Evolutionary conservation across 2,113 vertebrate species (phyloP).

Genomic region (Parus major): DNA sequence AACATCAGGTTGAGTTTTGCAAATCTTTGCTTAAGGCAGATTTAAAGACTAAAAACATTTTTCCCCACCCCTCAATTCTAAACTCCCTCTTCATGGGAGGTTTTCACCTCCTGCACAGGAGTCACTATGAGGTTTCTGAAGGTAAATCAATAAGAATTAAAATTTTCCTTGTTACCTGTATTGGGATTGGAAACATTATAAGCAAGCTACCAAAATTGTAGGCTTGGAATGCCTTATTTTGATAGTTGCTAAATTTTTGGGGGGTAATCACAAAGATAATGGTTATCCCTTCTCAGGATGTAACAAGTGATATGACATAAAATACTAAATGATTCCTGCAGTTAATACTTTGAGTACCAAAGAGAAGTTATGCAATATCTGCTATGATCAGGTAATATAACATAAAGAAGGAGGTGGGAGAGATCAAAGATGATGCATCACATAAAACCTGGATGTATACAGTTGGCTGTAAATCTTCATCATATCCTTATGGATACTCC

Average conservation of each 20-base stretch:
- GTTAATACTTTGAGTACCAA: neutral
- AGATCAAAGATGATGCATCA: neutral
- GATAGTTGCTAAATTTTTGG: neutral
- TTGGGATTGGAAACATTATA: neutral
- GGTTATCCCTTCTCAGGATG: neutral
- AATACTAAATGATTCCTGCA: neutral
- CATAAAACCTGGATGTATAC: neutral
- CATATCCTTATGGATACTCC: neutral
- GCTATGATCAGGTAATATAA: neutral
- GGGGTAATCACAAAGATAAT: neutral
- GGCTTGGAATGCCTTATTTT: neutral
- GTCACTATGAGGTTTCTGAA: neutral
- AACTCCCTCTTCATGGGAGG: neutral
- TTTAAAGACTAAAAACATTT: neutral
- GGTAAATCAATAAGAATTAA: neutral
- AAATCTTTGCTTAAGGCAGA: conserved; percentile 11
- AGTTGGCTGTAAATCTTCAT: neutral
- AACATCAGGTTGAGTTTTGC: conserved; percentile 12
- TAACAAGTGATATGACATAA: neutral
- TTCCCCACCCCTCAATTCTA: neutral
- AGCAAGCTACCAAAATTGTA: neutral
- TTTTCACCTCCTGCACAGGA: neutral
- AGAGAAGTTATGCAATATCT: neutral
- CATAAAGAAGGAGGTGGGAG: neutral
- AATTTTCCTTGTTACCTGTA: neutral